phyloP scores from a whole-genome alignment of 1,140 invertebrate species.

The Probaryconus sp. region DNA sequence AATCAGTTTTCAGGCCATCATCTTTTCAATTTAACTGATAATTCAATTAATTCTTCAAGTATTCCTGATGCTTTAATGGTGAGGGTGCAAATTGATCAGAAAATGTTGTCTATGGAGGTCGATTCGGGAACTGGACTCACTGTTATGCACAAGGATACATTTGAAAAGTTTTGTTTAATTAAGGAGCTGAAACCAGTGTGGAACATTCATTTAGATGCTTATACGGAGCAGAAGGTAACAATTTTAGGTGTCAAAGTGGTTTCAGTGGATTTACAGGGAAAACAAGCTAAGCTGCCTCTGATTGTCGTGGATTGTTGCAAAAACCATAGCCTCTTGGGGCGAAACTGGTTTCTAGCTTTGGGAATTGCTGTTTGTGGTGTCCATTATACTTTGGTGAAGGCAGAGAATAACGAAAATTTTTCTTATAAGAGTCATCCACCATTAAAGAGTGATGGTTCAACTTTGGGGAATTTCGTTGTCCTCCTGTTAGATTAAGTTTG shows the following conservation, averaged over 20 bases:
- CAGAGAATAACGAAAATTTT: no score
- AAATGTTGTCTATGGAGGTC: slow-evolving; percentile 2
- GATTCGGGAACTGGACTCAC: background rate
- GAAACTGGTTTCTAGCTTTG: no score
- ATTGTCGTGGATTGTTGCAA: background rate
- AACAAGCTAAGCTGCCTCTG: background rate
- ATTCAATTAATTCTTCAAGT: no score
- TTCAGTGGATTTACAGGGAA: background rate
- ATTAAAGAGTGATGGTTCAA: no score
- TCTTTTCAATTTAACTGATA: no score
- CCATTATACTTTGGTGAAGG: no score
- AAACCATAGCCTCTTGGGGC: no score
- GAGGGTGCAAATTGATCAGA: background rate
- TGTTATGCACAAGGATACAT: background rate
- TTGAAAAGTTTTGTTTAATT: background rate
- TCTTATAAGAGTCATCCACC: no score
- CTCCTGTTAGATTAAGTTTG: no score
- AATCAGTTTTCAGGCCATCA: no score
- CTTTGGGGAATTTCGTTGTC: no score
- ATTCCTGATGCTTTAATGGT: background rate
- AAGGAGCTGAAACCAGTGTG: background rate
- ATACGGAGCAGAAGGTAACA: background rate
- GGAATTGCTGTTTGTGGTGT: no score
- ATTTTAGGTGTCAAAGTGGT: background rate
- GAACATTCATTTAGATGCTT: background rate